These are phyloP conservation scores for Pyrrhia umbra DNA, from an alignment of 2,888 invertebrate species.

Conservation along the genomic window DNA sequence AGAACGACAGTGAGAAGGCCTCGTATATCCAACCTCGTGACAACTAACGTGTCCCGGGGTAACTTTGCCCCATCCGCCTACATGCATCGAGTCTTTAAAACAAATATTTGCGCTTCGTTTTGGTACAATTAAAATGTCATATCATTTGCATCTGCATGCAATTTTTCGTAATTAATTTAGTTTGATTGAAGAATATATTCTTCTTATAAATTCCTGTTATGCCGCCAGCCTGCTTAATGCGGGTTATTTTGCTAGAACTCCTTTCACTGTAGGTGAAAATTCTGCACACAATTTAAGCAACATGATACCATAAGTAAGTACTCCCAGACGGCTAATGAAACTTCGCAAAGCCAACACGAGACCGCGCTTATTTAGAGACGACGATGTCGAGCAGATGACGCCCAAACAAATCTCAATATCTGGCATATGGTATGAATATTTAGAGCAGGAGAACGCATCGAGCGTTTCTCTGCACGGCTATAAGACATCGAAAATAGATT, in stretches of 20 bases:
- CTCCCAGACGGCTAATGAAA: slow-evolving; percentile 86
- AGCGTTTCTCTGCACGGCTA: slow-evolving; percentile 87
- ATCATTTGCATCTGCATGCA: not conserved
- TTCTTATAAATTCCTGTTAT: slow-evolving; percentile 27
- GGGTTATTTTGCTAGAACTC: slow-evolving; percentile 53
- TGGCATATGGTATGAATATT: slow-evolving; percentile 89
- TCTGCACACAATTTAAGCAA: slow-evolving; percentile 80
- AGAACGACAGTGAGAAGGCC: slow-evolving; percentile 75
- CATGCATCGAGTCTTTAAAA: slow-evolving; percentile 27
- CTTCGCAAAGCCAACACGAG: slow-evolving; percentile 83
- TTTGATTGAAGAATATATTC: not conserved
- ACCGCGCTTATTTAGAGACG: slow-evolving; percentile 84
- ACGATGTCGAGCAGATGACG: slow-evolving; percentile 88
- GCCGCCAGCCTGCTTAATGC: slow-evolving; percentile 28
- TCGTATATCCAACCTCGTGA: slow-evolving; percentile 64
- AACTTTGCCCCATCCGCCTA: slow-evolving; percentile 38
- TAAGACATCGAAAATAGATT: slow-evolving; percentile 90
- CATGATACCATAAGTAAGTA: slow-evolving; percentile 83
- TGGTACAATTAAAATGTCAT: not conserved
- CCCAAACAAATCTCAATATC: slow-evolving; percentile 89
- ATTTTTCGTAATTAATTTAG: slow-evolving; percentile 1
- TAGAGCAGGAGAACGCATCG: slow-evolving; percentile 87
- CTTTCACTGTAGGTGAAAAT: slow-evolving; percentile 64
- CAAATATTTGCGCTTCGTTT: slow-evolving; percentile 17
- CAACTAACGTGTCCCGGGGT: slow-evolving; percentile 69